phyloP scores from a whole-genome alignment of 2,113 vertebrate species.

The Neogale vison region DNA sequence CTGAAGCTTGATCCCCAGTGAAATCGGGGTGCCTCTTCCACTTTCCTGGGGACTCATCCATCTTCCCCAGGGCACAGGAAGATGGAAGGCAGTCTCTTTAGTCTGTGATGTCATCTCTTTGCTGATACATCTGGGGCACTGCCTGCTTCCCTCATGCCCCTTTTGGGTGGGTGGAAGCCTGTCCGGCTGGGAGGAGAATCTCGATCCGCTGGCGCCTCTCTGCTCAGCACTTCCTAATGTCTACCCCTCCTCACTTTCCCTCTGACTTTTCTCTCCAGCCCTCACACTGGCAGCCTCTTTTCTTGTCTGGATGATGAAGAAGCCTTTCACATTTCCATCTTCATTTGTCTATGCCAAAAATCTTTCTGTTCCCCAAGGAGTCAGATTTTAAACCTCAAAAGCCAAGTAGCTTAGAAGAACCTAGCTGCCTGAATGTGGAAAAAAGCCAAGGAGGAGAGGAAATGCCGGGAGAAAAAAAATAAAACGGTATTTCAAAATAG shows the following conservation, averaged over 20 bases:
- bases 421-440: background rate
- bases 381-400: conserved; percentile 38
- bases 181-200: background rate
- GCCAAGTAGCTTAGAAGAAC: background rate
- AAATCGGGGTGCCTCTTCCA: background rate
- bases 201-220: background rate
- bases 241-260: background rate
- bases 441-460: conserved; percentile 5
- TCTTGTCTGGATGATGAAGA: background rate
- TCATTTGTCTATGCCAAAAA: background rate
- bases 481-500: background rate
- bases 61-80: background rate
- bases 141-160: background rate
- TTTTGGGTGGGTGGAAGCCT: background rate
- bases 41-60: background rate
- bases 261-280: background rate
- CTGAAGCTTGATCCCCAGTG: background rate
- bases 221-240: background rate
- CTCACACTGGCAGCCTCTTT: background rate
- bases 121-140: background rate
- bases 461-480: background rate
- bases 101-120: background rate
- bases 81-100: background rate
- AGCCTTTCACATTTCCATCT: background rate
- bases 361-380: background rate